Evolutionary conservation across 2,888 invertebrate species (phyloP), one percentile per base, ranked within the genome.

Genomic region (Apodemia zela): DNA sequence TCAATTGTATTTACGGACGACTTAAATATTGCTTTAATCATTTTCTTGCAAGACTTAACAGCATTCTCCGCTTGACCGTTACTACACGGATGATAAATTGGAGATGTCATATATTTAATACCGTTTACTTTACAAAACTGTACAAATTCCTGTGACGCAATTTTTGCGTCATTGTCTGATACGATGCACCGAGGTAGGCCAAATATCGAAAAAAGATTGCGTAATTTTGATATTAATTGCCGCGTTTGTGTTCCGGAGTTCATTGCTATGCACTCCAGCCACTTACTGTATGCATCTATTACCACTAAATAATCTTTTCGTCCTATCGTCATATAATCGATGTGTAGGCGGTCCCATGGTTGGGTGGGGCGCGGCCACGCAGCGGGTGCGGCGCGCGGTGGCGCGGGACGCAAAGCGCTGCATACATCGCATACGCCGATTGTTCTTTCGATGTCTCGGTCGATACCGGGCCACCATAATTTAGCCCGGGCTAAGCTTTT

Each of bases 201-300:
- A 11, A 67, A 69, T 15, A 64, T 45, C 0, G 63, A 61, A 60
- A 66, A 63, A n/a, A 62, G 62, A 21, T 68, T 64, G 15, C 63
- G 62, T 17, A 66, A 11, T 47, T 63, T 65, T 15, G 49, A 49
- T 29, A 67, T 65, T 47, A 2, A 67, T 62, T 21, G 60, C 62
- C 10, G 7, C 57, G 49, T 17, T 47, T 21, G n/a, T 47, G 47
- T 47, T 17, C 47, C 47, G 47, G 47, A 47, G 17, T 3, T 47
- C 7, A 17, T 47, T 17, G n/a, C 6, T 47, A 47, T 66, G 66
- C 2, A 63, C 57, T 73, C 73, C 2, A 72, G 67, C 70, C 71
- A 72, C 59, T 69, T 72, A 2, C 61, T 63, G 59, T 67, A 59
- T 2, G 70, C 71, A 42, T 71, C 72, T 0, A 70, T 66, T 21